These are phyloP conservation scores for Illadopsis cleaveri DNA, from an alignment of 2,113 vertebrate genomes.

Conservation along the genomic window DNA sequence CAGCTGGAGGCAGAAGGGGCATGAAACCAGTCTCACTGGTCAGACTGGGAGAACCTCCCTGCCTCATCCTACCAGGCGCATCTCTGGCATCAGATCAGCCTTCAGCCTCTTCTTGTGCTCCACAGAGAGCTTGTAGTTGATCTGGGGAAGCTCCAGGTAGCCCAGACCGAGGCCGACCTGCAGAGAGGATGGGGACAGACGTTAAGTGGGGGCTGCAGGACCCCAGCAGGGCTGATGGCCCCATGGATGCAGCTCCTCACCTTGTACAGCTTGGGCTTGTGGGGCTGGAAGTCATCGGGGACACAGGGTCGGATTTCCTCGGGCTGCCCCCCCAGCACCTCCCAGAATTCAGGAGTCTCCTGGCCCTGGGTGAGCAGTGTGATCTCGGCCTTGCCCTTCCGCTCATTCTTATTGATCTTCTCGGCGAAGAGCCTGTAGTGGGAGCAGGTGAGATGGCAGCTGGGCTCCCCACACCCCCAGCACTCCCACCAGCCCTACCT, in stretches of 20 bases:
- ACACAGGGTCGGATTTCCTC: constrained; percentile 91
- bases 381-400: constrained; percentile 94
- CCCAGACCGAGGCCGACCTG: constrained; percentile 95
- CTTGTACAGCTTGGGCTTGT: constrained; percentile 96
- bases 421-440: constrained; percentile 87
- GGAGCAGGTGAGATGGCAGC: neutral
- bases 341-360: constrained; percentile 91
- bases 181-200: neutral
- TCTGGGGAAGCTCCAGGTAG: constrained; percentile 96
- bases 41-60: neutral
- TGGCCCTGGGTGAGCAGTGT: constrained; percentile 81
- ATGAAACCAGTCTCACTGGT: neutral
- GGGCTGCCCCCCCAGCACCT: constrained; percentile 86
- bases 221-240: rapidly evolving
- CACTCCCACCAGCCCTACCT: constrained; percentile 72
- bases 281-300: constrained; percentile 86
- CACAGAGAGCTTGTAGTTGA: constrained; percentile 96
- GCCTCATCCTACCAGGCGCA: constrained; percentile 83
- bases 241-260: constrained; percentile 8
- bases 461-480: neutral
- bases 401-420: constrained; percentile 97
- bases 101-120: constrained; percentile 92
- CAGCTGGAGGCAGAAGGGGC: neutral
- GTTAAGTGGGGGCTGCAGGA: neutral
- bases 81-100: constrained; percentile 88